Evolutionary conservation across 2,888 invertebrate species (phyloP).

Genomic region (Lumbricus terrestris): DNA sequence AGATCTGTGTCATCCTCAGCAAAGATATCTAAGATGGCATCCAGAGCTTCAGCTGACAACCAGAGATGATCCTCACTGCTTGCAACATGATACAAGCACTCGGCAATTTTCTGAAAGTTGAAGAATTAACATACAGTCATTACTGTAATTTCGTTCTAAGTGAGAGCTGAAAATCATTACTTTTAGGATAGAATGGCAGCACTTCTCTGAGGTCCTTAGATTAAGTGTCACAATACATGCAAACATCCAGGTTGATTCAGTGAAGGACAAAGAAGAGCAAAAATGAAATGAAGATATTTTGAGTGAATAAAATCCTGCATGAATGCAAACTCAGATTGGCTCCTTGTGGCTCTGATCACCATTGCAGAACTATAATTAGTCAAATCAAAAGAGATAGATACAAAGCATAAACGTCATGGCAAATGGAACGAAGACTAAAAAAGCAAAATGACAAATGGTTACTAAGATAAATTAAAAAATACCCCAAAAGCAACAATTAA

Average conservation of each 20-base stretch:
- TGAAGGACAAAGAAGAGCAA: background rate
- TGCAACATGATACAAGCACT: conserved; percentile 9
- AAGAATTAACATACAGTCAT: background rate
- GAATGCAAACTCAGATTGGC: background rate
- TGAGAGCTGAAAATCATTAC: background rate
- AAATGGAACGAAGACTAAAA: too few relatives aligned
- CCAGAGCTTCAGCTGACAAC: background rate
- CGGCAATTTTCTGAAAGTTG: background rate
- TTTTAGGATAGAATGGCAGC: background rate
- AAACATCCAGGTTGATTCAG: background rate
- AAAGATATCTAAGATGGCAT: conserved; percentile 11
- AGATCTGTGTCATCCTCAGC: background rate
- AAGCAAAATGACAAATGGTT: too few relatives aligned
- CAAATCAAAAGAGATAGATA: too few relatives aligned
- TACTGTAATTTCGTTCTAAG: background rate
- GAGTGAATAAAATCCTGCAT: background rate
- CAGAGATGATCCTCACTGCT: background rate
- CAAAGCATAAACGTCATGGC: too few relatives aligned
- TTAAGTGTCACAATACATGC: background rate
- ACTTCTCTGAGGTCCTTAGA: background rate
- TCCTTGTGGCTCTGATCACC: background rate
- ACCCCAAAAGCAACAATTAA: too few relatives aligned
- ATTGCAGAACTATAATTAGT: background rate
- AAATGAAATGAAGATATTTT: background rate
- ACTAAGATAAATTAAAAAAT: too few relatives aligned